A percentile compares a stretch with the other conserved stretches of the same genome.
phyloP scores from a whole-genome alignment of 2,797 vertebrate species.

The Neostethus bicornis region DNA sequence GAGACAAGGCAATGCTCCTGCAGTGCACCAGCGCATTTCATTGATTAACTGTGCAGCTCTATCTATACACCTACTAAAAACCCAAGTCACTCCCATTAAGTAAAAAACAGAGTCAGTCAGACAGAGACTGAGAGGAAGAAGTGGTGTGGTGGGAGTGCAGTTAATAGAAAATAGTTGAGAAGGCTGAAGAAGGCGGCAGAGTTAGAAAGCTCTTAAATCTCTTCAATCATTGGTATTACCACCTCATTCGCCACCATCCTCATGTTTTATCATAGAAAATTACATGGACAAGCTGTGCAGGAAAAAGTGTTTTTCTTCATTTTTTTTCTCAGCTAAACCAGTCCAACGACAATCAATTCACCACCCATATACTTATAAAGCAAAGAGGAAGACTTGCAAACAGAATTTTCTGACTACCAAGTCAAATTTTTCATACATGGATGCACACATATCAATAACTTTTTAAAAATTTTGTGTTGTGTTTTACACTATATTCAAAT shows the following conservation, averaged over 20 bases:
- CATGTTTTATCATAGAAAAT: constrained; percentile 41
- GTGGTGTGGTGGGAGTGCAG: neutral
- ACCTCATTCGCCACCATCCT: constrained; percentile 28
- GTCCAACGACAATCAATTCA: constrained; percentile 11
- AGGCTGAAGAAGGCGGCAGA: constrained; percentile 5
- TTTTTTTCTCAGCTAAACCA: constrained; percentile 10
- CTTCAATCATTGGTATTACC: constrained; percentile 47
- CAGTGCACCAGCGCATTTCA: constrained; percentile 66
- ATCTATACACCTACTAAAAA: constrained; percentile 47
- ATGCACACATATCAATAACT: constrained; percentile 14
- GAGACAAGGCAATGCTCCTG: constrained; percentile 26
- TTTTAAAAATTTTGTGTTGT: no score
- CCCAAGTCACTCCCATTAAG: constrained; percentile 59
- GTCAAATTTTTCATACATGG: constrained; percentile 28
- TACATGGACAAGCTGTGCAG: constrained; percentile 22
- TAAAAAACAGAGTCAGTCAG: constrained; percentile 28
- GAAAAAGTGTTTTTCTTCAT: constrained; percentile 22
- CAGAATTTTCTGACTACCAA: no score
- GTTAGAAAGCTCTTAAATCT: constrained; percentile 40
- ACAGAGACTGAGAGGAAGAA: neutral
- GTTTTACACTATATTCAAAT: no score
- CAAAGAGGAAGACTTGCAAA: no score
- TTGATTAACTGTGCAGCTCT: constrained; percentile 67
- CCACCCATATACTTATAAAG: neutral
- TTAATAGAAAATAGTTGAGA: constrained; percentile 11